These are phyloP conservation scores for Bos javanicus DNA, from an alignment of 2,113 vertebrate genomes.

Conservation along the genomic window DNA sequence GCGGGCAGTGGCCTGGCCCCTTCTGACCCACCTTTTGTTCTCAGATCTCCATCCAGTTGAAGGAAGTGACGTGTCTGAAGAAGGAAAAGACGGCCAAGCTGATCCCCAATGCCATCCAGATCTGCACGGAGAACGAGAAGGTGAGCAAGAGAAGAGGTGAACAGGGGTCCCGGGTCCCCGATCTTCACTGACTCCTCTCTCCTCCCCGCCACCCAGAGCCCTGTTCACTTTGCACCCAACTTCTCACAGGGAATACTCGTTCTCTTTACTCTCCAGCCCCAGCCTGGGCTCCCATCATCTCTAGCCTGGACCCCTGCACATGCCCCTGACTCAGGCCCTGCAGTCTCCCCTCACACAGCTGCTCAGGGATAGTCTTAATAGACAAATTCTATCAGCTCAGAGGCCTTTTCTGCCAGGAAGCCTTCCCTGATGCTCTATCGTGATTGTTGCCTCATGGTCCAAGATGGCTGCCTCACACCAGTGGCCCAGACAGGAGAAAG, in stretches of 20 bases:
- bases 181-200: neutral
- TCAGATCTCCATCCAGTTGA: conserved; percentile 90
- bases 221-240: neutral
- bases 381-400: neutral
- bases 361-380: too few relatives aligned
- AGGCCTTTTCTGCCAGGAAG: neutral
- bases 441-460: neutral
- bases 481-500: conserved; percentile 78
- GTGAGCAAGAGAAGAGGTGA: neutral
- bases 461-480: neutral
- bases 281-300: neutral
- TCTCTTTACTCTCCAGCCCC: neutral
- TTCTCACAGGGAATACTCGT: neutral
- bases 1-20: fast-evolving
- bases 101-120: conserved; percentile 94
- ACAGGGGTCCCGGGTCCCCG: fast-evolving
- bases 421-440: neutral
- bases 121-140: conserved; percentile 91
- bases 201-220: neutral
- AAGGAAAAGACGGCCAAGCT: conserved; percentile 95
- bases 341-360: neutral
- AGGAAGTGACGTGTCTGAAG: conserved; percentile 90
- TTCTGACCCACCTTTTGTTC: neutral
- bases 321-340: neutral
- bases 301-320: neutral